phyloP scores from a whole-genome alignment of 2,797 vertebrate genomes.

The Simalia tracyae region DNA sequence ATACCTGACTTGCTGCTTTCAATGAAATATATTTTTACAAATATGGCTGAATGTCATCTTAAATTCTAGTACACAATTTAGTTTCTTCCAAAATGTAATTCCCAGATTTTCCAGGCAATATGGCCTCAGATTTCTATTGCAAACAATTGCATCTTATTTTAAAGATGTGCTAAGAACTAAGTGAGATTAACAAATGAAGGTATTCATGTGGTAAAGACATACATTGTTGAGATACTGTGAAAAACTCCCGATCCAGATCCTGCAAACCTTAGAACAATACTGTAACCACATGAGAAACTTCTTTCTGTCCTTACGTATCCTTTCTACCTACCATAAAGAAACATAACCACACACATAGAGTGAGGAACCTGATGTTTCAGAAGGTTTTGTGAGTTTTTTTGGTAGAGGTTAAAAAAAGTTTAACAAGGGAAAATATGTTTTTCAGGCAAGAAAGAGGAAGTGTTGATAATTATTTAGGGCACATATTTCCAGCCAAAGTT shows the following conservation, averaged over 20 bases:
- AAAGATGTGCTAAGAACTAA: not conserved
- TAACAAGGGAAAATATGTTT: not conserved
- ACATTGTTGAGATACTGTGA: not conserved
- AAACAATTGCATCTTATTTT: not conserved
- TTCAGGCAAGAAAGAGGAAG: not conserved
- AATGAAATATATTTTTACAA: not conserved
- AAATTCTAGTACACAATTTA: not conserved
- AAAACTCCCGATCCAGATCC: not conserved
- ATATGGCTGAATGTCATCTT: not conserved
- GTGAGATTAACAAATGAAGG: not conserved
- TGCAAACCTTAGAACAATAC: not conserved
- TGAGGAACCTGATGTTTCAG: not conserved
- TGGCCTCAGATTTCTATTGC: not conserved
- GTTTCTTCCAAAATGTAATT: not conserved
- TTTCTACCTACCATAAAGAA: not conserved
- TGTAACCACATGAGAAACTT: not conserved
- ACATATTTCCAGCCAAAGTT: not conserved
- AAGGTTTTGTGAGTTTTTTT: not conserved
- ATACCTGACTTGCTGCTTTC: not conserved
- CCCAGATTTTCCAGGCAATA: not conserved
- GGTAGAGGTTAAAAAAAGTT: not conserved
- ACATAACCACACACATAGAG: not conserved
- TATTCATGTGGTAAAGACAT: not conserved
- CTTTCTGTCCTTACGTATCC: not conserved
- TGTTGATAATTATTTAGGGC: not conserved